Base-by-base conservation (phyloP, 2,797 vertebrate genomes). In the Anguilla pacifica region DNA sequence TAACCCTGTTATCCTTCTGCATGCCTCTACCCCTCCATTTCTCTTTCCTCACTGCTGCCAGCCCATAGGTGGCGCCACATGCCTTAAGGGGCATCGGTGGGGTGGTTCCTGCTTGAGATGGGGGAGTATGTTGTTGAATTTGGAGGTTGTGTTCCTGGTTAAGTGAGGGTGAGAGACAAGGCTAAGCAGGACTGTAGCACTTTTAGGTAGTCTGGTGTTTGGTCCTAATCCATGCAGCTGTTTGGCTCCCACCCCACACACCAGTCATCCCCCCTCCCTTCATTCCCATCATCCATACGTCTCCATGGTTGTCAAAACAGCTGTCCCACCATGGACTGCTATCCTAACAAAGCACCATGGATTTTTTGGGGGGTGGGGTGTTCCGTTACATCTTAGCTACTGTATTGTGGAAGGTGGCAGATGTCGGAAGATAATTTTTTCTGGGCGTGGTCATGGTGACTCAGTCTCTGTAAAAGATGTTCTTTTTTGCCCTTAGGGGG, bases 401-500 rank as follows among this genome's bases (percentile, higher is more conserved):
- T n/a, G 25, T n/a, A n/a, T 7, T 67, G 5, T 1, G n/a, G 61
- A 6, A 25, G 9, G 61, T 67, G 61, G 5, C n/a, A 57, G 11
- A 57, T 57, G 59, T 87, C 85, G 72, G 87, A 74, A 51, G 84
- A 55, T 59, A 83, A 10, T 74, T 46, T 9, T 74, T 46, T 9
- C 49, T 72, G 83, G 67, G 87, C 85, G 81, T 77, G 83, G 84
- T 70, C n/a, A 61, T 77, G 86, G 49, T 61, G 61, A 88, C 88
- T 88, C 88, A 90, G 86, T 86, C 86, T 67, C 89, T 88, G 90
- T 92, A 92, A 93, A 91, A 91, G 90, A 89, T 89, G 77, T 92
- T 91, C 88, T 90, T 92, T 92, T 92, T 89, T 92, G 89, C 92
- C 91, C 90, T 89, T 82, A 93, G 92, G 93, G 90, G 64, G 90